These are phyloP conservation scores for Odontesthes bonariensis DNA, from an alignment of 2,113 vertebrate species.

Conservation along the genomic window DNA sequence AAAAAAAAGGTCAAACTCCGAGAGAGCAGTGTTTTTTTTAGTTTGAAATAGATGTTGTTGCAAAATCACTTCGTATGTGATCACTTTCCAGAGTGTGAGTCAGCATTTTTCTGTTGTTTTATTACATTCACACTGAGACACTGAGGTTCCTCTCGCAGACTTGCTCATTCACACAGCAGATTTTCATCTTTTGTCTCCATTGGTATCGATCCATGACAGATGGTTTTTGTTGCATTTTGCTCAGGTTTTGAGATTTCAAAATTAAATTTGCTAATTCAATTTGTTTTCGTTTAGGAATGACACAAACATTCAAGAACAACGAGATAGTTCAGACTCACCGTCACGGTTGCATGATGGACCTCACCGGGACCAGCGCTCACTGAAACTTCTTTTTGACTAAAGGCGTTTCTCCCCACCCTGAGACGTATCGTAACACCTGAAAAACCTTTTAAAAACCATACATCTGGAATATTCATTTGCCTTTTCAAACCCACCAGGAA, in stretches of 20 bases:
- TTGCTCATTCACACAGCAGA: not conserved
- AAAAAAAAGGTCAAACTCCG: slow-evolving; percentile 24
- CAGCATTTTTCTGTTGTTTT: slow-evolving; percentile 21
- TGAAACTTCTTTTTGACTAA: too few species aligned
- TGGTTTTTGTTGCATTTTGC: not conserved
- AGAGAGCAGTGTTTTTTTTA: not conserved
- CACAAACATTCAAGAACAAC: too few species aligned
- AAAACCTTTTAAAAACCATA: too few species aligned
- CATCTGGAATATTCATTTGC: too few species aligned
- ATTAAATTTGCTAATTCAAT: too few species aligned
- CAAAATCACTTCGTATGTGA: slow-evolving; percentile 27
- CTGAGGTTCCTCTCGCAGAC: slow-evolving; percentile 1
- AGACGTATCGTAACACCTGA: too few species aligned
- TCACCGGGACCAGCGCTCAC: too few species aligned
- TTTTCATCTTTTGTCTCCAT: not conserved
- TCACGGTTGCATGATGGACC: too few species aligned
- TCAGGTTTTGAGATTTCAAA: not conserved
- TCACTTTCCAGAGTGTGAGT: slow-evolving; percentile 11
- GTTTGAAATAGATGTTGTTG: slow-evolving; percentile 1
- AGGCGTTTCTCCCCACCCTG: too few species aligned
- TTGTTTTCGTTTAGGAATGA: too few species aligned
- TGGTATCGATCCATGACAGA: not conserved
- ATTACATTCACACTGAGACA: slow-evolving; percentile 4
- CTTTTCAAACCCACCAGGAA: too few species aligned
- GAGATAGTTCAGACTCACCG: too few species aligned